These are phyloP conservation scores for Tinea trinotella DNA, from an alignment of 2,888 invertebrate genomes.

Conservation along the genomic window DNA sequence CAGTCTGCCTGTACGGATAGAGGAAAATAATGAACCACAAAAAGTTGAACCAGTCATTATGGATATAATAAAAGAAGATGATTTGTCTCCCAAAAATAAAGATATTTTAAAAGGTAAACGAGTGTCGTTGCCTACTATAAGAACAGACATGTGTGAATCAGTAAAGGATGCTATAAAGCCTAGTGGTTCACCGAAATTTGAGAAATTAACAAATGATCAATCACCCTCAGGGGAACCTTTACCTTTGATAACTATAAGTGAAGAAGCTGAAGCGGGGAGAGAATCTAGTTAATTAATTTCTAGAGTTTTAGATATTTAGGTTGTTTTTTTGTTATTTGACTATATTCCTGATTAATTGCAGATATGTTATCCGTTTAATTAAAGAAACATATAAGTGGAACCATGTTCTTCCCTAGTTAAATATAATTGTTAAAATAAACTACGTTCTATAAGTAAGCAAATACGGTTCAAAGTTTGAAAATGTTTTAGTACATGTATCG, in stretches of 20 bases:
- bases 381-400: no score
- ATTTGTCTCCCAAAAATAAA: conserved; percentile 38
- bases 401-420: no score
- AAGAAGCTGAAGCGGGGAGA: conserved; percentile 53
- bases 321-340: no score
- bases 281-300: conserved; percentile 52
- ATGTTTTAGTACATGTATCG: no score
- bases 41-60: conserved; percentile 34
- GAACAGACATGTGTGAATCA: conserved; percentile 68
- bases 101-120: conserved; percentile 49
- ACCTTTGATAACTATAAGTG: conserved; percentile 65
- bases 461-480: no score
- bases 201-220: conserved; percentile 68
- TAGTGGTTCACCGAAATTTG: conserved; percentile 71
- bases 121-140: conserved; percentile 54
- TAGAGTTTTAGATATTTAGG: neutral
- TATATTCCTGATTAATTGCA: no score
- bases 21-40: conserved; percentile 48
- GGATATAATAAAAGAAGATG: conserved; percentile 54
- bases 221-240: conserved; percentile 46
- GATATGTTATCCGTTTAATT: no score
- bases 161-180: conserved; percentile 68
- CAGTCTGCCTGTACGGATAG: conserved; percentile 69
- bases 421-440: no score
- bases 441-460: no score